Evolutionary conservation across 2,888 invertebrate genomes (phyloP).

Genomic region (Hartigia nigra): DNA sequence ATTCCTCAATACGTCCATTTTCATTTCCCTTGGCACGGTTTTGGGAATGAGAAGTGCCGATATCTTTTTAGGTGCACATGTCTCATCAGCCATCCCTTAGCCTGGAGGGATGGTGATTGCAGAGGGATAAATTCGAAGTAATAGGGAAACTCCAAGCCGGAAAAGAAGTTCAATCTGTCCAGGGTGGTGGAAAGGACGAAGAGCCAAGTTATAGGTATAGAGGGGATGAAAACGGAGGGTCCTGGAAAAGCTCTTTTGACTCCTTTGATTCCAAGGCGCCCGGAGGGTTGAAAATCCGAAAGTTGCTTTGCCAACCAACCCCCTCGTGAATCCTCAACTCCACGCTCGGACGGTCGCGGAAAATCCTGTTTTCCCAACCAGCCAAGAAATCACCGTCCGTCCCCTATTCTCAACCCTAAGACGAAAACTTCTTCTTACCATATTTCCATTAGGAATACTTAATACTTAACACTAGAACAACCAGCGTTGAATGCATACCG

Average conservation of each 20-base stretch:
- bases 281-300: slow-evolving; percentile 32
- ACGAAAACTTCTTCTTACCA: not conserved
- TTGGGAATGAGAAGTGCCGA: not conserved
- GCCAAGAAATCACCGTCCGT: not conserved
- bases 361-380: slow-evolving; percentile 2
- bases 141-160: slow-evolving; percentile 62
- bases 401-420: slow-evolving; percentile 33
- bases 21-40: not conserved
- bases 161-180: slow-evolving; percentile 62
- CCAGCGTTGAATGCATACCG: too few species aligned
- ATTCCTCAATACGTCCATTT: not conserved
- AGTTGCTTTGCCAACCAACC: slow-evolving; percentile 50
- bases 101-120: not conserved
- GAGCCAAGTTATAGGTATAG: not conserved
- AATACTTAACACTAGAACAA: too few species aligned
- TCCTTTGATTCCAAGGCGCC: slow-evolving; percentile 57
- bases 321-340: slow-evolving; percentile 28
- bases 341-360: slow-evolving; percentile 22
- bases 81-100: slow-evolving; percentile 3
- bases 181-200: slow-evolving; percentile 27
- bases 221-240: slow-evolving; percentile 9
- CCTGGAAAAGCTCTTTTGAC: slow-evolving; percentile 59
- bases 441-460: not conserved
- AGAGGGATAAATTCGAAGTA: slow-evolving; percentile 57
- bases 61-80: not conserved